Conservation (phyloP, 2,888 invertebrate species). For the Philereme transversata region DNA sequence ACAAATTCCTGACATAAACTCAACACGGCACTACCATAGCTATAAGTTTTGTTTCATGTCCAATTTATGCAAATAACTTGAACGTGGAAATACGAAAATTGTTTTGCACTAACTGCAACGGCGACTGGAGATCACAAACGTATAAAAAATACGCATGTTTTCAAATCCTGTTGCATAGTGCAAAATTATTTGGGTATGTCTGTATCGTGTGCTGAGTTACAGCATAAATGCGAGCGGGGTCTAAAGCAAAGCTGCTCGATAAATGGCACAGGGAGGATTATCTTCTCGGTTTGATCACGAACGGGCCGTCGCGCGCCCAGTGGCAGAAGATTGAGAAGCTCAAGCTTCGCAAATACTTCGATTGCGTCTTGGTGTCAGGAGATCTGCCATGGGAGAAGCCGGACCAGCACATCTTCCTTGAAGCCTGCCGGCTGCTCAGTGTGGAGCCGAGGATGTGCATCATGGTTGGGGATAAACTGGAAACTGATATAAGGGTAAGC, state of each 20-base stretch:
- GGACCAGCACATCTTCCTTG: constrained; percentile 90
- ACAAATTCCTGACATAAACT: constrained; percentile 39
- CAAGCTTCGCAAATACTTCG: constrained; percentile 88
- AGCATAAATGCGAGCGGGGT: constrained; percentile 62
- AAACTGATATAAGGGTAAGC: constrained; percentile 91
- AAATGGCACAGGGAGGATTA: constrained; percentile 87
- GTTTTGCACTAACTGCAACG: constrained; percentile 60
- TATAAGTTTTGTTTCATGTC: constrained; percentile 63
- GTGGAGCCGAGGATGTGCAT: constrained; percentile 90
- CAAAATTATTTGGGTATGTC: constrained; percentile 65
- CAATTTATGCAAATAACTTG: constrained; percentile 69
- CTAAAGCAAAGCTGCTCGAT: constrained; percentile 76
- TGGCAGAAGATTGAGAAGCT: constrained; percentile 94
- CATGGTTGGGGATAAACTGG: constrained; percentile 95
- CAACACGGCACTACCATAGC: constrained; percentile 65
- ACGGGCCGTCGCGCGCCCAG: constrained; percentile 93
- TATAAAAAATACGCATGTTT: constrained; percentile 21
- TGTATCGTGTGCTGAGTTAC: constrained; percentile 75
- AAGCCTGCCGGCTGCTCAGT: constrained; percentile 90
- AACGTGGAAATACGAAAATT: constrained; percentile 63
- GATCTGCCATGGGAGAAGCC: constrained; percentile 95
- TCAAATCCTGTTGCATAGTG: constrained; percentile 45
- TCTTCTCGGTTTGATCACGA: constrained; percentile 91
- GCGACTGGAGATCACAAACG: constrained; percentile 18
- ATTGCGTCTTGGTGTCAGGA: constrained; percentile 91